Evolutionary conservation across 1,140 invertebrate species (phyloP), one percentile per base, ranked within the genome.

Genomic region (Nylanderia fulva): DNA sequence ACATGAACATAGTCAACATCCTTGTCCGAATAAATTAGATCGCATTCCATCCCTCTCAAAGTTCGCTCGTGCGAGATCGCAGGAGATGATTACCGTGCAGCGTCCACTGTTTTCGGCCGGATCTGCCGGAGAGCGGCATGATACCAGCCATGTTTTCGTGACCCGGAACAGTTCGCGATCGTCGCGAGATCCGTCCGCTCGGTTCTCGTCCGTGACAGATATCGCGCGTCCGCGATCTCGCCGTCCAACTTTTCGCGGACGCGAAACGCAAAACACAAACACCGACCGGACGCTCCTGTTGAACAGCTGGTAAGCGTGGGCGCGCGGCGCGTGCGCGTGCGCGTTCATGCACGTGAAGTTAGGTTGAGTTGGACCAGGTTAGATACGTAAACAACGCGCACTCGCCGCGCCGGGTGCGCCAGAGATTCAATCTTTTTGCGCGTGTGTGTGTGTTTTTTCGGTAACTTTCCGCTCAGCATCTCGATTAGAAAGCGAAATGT

Each of bases 61-160:
- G 8, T 27, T 2, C 24, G n/a, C 42, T 6, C 24, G 15, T 18
- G 21, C 39, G 24, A 69, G 15, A 71, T 71, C 27, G 18, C 1
- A n/a, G 21, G 36, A 48, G 75, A 79, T 85, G 83, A 88, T 94
- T 94, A 95, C 95, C 95, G 80, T 95, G 94, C 11, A 95, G 90
- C 69, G 94, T 95, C 95, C 95, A 95, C 86, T 95, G 94, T 89
- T 94, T 95, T 90, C 95, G 91, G 56, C 93, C 92, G 85, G 94
- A 89, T 91, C 92, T 94, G n/a, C 91, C 88, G 74, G 94, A 90
- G 61, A 94, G 69, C 58, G 94, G 93, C 74, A 95, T 90, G 42
- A 95, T 91, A 39, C 94, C 94, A 87, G 94, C 94, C 94, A 95
- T 95, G 13, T 15, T 45, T 45, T 15, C 15, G 15, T 45, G 13